Evolutionary conservation across 2,113 vertebrate genomes (phyloP), one percentile per base, ranked within the genome.

Genomic region (Phoxinus phoxinus): DNA sequence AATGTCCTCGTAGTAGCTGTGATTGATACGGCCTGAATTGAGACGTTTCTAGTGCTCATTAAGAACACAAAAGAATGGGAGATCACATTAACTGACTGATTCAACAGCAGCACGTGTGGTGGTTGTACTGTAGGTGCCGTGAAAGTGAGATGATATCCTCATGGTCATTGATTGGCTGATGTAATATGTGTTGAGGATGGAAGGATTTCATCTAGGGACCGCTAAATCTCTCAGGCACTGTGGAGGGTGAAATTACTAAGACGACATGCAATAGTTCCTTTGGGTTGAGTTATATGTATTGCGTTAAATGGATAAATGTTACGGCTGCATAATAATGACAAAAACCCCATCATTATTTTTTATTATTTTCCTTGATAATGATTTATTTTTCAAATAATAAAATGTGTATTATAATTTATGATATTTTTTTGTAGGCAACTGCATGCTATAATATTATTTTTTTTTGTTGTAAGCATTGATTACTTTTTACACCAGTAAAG

Each of bases 1-100:
- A 74, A 58, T 73, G 35, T 80, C 53, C 37, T 85, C 46, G 7
- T 72, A n/a, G 74, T 65, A 53, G 11, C 32, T 8, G 30, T 85
- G 74, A 87, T 84, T 51, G 75, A 76, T 87, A 81, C n/a, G 48
- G 12, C 37, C 84, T 71, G 86, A 87, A 87, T 79, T 83, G 67
- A 81, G 67, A 81, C n/a, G 41, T 32, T 65, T 84, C 75, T 81
- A 8, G 53, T 37, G 80, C 75, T 87, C 81, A 87, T 89, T 87
- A 86, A 61, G 35, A 75, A 35, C 76, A 86, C 32, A 86, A 59
- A 32, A 4, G 59, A 85, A 69, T 71, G n/a, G 9, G 65, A 58
- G 75, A 87, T 83, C 44, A 19, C 69, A 48, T 81, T 76, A 83
- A 75, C 19, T 65, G 73, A 48, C 48, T 59, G 82, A 72, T 79